Evolutionary conservation across 2,888 invertebrate species (phyloP).

Genomic region (Agrotis segetum): DNA sequence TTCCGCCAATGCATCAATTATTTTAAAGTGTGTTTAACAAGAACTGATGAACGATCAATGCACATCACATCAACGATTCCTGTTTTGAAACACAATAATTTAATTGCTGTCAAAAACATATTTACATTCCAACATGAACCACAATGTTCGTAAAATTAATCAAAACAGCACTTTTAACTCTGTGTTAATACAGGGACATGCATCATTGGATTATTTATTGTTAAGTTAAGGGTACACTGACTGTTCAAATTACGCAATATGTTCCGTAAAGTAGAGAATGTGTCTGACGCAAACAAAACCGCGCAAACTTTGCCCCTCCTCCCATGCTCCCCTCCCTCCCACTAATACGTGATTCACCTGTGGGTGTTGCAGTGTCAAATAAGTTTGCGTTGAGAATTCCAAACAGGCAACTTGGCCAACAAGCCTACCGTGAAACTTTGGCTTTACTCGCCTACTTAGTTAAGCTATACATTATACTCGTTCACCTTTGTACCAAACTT

Average conservation of each 20-base stretch:
- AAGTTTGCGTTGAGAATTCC: constrained; percentile 64
- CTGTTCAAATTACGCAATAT: constrained; percentile 37
- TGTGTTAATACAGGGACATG: neutral
- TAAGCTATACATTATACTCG: constrained; percentile 21
- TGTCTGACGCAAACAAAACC: constrained; percentile 46
- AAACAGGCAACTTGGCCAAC: constrained; percentile 52
- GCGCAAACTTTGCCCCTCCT: constrained; percentile 24
- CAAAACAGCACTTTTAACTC: neutral
- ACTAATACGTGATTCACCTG: constrained; percentile 58
- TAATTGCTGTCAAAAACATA: neutral
- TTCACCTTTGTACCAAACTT: constrained; percentile 22
- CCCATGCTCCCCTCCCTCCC: neutral
- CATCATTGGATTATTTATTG: constrained; percentile 5
- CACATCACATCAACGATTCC: neutral
- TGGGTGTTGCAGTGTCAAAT: constrained; percentile 68
- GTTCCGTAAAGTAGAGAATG: constrained; percentile 30
- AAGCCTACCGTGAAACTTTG: constrained; percentile 49
- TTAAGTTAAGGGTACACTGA: constrained; percentile 32
- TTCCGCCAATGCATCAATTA: neutral
- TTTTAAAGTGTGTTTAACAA: neutral
- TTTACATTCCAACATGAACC: neutral
- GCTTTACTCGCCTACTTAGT: constrained; percentile 23
- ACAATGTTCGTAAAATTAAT: constrained; percentile 10
- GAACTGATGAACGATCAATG: neutral
- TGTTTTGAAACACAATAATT: neutral